Evolutionary conservation across 2,888 invertebrate species (phyloP), one percentile per base, ranked within the genome.

Genomic region (Pterostichus madidus): DNA sequence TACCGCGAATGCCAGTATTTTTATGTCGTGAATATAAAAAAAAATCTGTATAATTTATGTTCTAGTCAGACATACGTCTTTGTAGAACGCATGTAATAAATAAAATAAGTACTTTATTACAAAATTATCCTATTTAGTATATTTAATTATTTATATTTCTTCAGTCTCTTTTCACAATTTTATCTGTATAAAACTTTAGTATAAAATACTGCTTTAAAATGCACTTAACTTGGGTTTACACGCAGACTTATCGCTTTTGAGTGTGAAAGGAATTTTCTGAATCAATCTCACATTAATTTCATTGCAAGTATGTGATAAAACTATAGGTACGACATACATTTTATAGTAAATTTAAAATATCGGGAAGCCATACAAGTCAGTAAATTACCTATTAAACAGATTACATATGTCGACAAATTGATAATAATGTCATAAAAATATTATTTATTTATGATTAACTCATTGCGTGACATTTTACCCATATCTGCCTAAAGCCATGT

Each of bases 121-220:
- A 64, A 64, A 64, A 31, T 64, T 64, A 64, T 64, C 64, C 64
- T 13, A 64, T 64, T 64, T 64, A 64, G 5, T 35, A 35, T 64
- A 64, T 64, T 64, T 64, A 64, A 64, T 64, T 64, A 64, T 64
- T 64, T 64, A 64, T 35, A 64, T 64, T 64, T 35, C 32, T 64
- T 32, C 64, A 1, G 64, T 13, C 32, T 64, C 64, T 59, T 64
- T 64, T 64, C 64, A 64, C 32, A 32, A 32, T 10, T 31, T 64
- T 35, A 64, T 64, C 64, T 64, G 5, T 35, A 35, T 64, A 64
- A 64, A 64, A 64, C n/a, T 49, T 59, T 13, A 32, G n/a, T 35
- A 35, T 64, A 11, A 64, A 64, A 64, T 24, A n/a, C 64, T 64
- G 35, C 64, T 64, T 64, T 49, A 32, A 35, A 64, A 64, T 64